Evolutionary conservation across 2,113 vertebrate species (phyloP), one percentile per base, ranked within the genome.

Genomic region (Mormoops blainvillei): DNA sequence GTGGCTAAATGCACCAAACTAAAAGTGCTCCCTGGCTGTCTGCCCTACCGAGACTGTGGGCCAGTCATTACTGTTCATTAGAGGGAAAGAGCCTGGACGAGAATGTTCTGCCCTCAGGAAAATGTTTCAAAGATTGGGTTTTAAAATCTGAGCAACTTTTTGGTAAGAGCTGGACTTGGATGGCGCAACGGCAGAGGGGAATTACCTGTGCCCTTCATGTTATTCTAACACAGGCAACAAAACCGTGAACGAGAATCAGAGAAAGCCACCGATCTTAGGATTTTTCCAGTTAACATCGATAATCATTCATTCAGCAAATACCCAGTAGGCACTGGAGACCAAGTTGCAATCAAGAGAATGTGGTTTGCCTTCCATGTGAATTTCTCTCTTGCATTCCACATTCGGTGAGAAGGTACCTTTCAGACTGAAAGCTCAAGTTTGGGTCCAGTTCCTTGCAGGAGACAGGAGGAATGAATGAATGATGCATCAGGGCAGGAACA

Each of bases 181-280:
- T 33, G 38, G 48, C 58, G 71, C 67, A 61, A 91, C 82, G 6
- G 12, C n/a, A 45, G 58, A 80, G 20, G 3, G 68, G 61, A 94
- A 88, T 36, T 18, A 56, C 20, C 36, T 52, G n/a, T 31, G 5
- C 10, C 61, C 73, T 63, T 74, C 43, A 36, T 8, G 48, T 56
- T 74, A 92, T 65, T 92, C 91, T 73, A 71, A 67, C n/a, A 91
- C 8, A 76, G 22, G 58, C 52, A 90, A 36, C 78, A 97, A 90
- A 93, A 83, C 68, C 63, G 8, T 70, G 38, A 91, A 78, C 50
- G 68, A 81, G 81, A 70, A 86, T 63, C 87, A 65, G 83, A 77
- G 56, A 96, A 70, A 93, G 4, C 26, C 41, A 63, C 36, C 81
- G 70, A 88, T 52, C 63, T 83, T 63, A 43, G 38, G 78, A 80